Evolutionary conservation across 2,113 vertebrate species (phyloP), one percentile per base, ranked within the genome.

Genomic region (Pungitius pungitius): DNA sequence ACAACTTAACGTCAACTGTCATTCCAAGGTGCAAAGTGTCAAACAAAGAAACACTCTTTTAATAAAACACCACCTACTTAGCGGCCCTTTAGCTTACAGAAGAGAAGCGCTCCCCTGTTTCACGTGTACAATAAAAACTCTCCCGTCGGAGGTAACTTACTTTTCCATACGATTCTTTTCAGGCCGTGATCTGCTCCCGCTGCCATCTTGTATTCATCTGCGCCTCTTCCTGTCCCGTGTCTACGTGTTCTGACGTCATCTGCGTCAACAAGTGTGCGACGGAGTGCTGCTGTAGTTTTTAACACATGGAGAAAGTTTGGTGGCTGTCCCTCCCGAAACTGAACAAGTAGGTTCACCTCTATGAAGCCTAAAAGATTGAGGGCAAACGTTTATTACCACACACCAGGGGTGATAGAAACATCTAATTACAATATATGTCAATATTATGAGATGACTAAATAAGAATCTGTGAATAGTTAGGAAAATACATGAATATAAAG

Each of bases 161-260:
- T 93, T 91, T 94, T 93, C 94, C 93, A 94, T 78, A 94, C 92
- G 73, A 91, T 62, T 73, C 73, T 85, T 65, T 88, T 93, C 39
- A 94, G 87, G 54, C 93, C 94, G 88, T 92, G 63, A 1, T 93
- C 92, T 14, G 87, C 30, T 2, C 68, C 81, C 1, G 91, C 33
- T 86, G 94, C 94, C 94, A 94, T 94, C 72, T 94, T 94, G 69
- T 69, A 54, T 33, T 1, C n/a, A 27, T 49, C 73, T 57, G 75
- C 63, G 30, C 62, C 74, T 74, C 83, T 84, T 87, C 85, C 87
- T 61, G 60, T 85, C 54, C 27, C 2, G 20, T 1, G 81, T 77
- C 57, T 17, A 15, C 10, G 1, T 2, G 9, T 3, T 66, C 39
- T 79, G 78, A 86, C 91, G 89, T 88, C 68, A 75, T 0, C 14